Evolutionary conservation across 2,888 invertebrate genomes (phyloP).

Genomic region (Leptopilina myrica): DNA sequence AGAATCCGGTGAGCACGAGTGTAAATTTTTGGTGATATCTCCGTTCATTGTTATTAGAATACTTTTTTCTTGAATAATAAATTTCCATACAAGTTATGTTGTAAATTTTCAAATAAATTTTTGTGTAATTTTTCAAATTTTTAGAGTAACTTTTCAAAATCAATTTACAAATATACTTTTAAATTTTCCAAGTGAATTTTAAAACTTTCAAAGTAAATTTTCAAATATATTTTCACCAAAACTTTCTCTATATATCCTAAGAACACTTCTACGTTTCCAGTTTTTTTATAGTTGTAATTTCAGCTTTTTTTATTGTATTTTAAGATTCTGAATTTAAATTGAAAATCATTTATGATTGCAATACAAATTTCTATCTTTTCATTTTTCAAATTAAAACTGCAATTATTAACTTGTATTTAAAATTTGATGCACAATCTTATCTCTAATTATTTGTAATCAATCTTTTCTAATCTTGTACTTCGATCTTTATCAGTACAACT

Average conservation of each 20-base stretch:
- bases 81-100: neutral
- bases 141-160: too few species aligned
- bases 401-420: neutral
- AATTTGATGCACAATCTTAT: slow-evolving; percentile 17
- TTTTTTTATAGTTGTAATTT: neutral
- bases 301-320: too few species aligned
- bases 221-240: too few species aligned
- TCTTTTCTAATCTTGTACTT: slow-evolving; percentile 18
- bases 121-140: too few species aligned
- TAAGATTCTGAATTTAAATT: too few species aligned
- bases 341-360: neutral
- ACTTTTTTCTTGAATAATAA: neutral
- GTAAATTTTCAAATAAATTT: too few species aligned
- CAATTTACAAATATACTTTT: too few species aligned
- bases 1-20: slow-evolving; percentile 57
- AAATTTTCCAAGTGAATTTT: too few species aligned
- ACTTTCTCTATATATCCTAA: neutral
- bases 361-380: neutral
- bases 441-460: slow-evolving; percentile 11
- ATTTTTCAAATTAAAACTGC: neutral
- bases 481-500: neutral
- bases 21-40: slow-evolving; percentile 49
- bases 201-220: neutral
- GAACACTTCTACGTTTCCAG: neutral
- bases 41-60: slow-evolving; percentile 58